Conservation (phyloP, 2,888 invertebrate genomes). For the Caenorhabditis sulstoni region DNA sequence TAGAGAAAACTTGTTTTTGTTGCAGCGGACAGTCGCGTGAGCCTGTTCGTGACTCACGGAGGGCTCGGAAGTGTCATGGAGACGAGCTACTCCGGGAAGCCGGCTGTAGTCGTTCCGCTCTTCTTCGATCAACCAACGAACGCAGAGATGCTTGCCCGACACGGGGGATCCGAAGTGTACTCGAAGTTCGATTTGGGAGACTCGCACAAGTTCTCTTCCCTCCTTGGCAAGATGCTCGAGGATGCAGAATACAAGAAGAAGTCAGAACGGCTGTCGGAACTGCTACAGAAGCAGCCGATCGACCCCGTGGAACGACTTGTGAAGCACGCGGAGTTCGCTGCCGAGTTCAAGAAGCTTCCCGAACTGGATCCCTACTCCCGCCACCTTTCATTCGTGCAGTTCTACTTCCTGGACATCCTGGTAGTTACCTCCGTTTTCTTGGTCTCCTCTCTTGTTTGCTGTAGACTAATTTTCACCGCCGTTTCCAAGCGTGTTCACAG, state of each 20-base stretch:
- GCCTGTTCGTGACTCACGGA: conserved; percentile 64
- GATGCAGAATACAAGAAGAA: conserved; percentile 1
- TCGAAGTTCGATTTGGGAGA: conserved; percentile 58
- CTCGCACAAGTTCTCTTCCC: conserved; percentile 20
- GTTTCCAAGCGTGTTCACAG: background rate
- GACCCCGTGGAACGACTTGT: conserved; percentile 30
- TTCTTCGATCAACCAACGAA: conserved; percentile 72
- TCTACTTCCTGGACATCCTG: conserved; percentile 39
- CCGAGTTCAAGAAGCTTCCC: conserved; percentile 45
- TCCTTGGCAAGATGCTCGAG: conserved; percentile 49
- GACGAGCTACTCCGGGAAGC: conserved; percentile 58
- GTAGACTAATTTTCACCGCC: background rate
- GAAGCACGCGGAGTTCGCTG: conserved; percentile 49
- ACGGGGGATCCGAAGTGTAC: conserved; percentile 51
- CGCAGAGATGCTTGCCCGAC: conserved; percentile 59
- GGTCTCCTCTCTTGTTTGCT: background rate
- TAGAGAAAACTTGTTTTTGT: background rate
- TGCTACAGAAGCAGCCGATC: conserved; percentile 48
- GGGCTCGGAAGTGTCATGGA: conserved; percentile 62
- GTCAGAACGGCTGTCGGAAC: conserved; percentile 18
- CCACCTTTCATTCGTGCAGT: conserved; percentile 29
- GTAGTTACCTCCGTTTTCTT: background rate
- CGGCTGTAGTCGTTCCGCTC: conserved; percentile 61
- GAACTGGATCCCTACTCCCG: conserved; percentile 41
- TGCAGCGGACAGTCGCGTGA: conserved; percentile 38